Base-by-base conservation (phyloP, 2,113 vertebrate genomes). In the Petrocephalus microphthalmus region DNA sequence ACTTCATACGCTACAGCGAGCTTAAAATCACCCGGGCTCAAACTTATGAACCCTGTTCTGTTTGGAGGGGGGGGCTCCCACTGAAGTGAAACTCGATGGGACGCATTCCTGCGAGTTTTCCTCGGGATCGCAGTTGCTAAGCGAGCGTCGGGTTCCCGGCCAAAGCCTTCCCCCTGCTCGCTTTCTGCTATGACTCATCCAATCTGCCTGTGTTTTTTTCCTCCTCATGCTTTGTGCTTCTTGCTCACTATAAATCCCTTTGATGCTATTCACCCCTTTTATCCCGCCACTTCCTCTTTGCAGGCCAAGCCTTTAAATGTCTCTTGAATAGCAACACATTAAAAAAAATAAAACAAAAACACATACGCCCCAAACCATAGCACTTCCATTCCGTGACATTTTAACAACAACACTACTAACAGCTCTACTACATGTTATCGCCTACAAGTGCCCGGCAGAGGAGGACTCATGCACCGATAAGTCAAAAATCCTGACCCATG, bases 231-330 rank as follows among this genome's bases (percentile, higher is more conserved):
- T 95, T 94, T 93, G 93, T 94, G 92, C 91, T 20, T 92, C 82
- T 47, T 92, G 91, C 86, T 89, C 88, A 90, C 88, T 92, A 91
- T 92, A 89, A 78, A 87, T 74, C 20, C 81, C 95, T 96, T 96
- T 95, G 95, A 95, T 95, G 94, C 92, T 92, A 94, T 95, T 95
- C 94, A 95, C 92, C 89, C 93, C 93, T 94, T 78, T 95, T 93
- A 94, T 92, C 91, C 90, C 42, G 52, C 92, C 91, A 93, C 92
- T 96, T 96, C 95, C 95, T 95, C 90, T 92, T 91, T 90, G 91
- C 92, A 87, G 90, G 90, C 89, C 91, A 92, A 93, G 92, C 91
- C 91, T 89, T 92, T 91, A 92, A 91, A 81, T 88, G 90, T 71
- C 85, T 91, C 89, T 89, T 89, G 86, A 87, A 49, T 91, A 91